Percentiles rank a stretch among this genome's conserved stretches.
Conservation (phyloP, 2,113 vertebrate species). For the Sebastes schlegelii region DNA sequence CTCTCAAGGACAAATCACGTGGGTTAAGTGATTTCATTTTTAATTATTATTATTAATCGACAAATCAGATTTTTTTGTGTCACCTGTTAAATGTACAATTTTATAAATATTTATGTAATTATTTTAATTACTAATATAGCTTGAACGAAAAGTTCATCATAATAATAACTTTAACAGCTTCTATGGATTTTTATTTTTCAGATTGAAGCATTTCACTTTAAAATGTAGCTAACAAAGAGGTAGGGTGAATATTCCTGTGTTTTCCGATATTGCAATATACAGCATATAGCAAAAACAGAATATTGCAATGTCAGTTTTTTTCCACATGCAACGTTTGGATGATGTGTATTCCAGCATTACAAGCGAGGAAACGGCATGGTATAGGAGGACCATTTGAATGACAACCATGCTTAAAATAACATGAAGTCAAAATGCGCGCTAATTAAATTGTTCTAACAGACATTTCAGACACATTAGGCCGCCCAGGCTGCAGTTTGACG, state of each 20-base stretch:
- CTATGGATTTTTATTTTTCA: background rate
- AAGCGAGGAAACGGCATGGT: background rate
- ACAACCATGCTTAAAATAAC: conserved; percentile 15
- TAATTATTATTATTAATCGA: background rate
- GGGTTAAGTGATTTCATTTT: background rate
- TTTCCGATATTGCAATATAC: too few species aligned
- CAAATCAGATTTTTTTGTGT: accelerated
- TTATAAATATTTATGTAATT: background rate
- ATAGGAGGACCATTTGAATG: background rate
- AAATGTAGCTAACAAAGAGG: too few species aligned
- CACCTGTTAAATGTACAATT: background rate
- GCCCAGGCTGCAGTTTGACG: background rate
- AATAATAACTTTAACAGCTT: background rate
- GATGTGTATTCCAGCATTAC: conserved; percentile 10
- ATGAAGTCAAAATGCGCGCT: conserved; percentile 5
- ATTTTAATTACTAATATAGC: background rate
- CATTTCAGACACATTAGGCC: conserved; percentile 48
- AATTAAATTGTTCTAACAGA: conserved; percentile 27
- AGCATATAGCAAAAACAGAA: too few species aligned
- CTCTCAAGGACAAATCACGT: conserved; percentile 34
- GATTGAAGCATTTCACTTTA: too few species aligned
- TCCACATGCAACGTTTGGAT: background rate
- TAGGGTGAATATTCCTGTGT: too few species aligned
- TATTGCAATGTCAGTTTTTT: too few species aligned
- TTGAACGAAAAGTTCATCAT: background rate